Conservation (phyloP, 2,888 invertebrate genomes). For the Rhamnusium bicolor region DNA sequence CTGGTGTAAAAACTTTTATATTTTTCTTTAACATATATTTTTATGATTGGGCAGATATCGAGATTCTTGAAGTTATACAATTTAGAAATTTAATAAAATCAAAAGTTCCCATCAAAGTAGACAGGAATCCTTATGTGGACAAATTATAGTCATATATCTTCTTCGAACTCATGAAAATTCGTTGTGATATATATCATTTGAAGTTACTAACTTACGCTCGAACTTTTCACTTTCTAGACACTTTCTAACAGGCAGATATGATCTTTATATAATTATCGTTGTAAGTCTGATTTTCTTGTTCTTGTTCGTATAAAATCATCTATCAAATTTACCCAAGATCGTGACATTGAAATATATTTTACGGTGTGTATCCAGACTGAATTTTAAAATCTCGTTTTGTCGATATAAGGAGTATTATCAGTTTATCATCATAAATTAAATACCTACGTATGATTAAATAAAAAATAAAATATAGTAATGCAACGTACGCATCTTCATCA, state of each 20-base stretch:
- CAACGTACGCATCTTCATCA: too few relatives aligned
- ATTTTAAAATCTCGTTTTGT: not conserved
- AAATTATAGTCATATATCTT: slow-evolving; percentile 40
- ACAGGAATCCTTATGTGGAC: slow-evolving; percentile 23
- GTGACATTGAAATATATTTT: not conserved
- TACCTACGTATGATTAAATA: too few relatives aligned
- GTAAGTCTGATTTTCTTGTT: not conserved
- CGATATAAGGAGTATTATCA: not conserved
- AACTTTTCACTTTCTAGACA: slow-evolving; percentile 15
- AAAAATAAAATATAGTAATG: too few relatives aligned
- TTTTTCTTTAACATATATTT: too few relatives aligned
- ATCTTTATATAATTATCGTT: not conserved
- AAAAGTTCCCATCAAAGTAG: slow-evolving; percentile 19
- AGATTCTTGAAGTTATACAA: too few relatives aligned
- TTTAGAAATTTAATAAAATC: slow-evolving; percentile 21
- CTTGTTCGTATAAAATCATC: not conserved
- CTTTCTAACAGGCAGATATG: not conserved
- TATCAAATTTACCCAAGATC: not conserved
- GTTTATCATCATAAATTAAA: not conserved
- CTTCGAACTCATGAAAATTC: slow-evolving; percentile 31
- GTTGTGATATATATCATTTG: slow-evolving; percentile 30
- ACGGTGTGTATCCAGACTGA: not conserved
- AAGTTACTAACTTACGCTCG: slow-evolving; percentile 30
- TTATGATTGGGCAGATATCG: too few relatives aligned
- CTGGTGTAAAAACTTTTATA: too few relatives aligned